Conservation (phyloP, 1,140 invertebrate genomes). For the Saccostrea cuccullata region DNA sequence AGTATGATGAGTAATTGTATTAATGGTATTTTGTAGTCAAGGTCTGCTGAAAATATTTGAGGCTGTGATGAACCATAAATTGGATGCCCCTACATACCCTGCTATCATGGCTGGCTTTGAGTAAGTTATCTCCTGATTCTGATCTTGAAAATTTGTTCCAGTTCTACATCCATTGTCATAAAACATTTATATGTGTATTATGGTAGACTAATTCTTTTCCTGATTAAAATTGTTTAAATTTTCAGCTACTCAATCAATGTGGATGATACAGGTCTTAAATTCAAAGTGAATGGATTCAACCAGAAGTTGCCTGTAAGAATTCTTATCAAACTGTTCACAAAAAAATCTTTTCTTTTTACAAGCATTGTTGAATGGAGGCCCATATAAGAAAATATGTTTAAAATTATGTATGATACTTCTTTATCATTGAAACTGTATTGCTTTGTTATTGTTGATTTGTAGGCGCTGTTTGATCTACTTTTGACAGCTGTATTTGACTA, state of each 20-base stretch:
- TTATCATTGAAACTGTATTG: no score
- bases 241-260: constrained; percentile 80
- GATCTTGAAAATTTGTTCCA: no score
- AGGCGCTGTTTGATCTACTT: constrained; percentile 58
- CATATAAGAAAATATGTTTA: no score
- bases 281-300: no score
- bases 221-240: neutral
- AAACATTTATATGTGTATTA: no score
- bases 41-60: constrained; percentile 83
- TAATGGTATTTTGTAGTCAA: constrained; percentile 77
- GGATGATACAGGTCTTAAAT: no score
- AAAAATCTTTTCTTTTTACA: no score
- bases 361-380: no score
- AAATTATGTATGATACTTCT: no score
- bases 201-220: neutral
- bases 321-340: constrained; percentile 69
- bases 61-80: constrained; percentile 81
- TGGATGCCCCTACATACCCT: constrained; percentile 88
- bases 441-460: no score
- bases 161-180: neutral
- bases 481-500: constrained; percentile 59
- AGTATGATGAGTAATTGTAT: no score
- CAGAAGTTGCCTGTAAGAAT: constrained; percentile 83
- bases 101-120: constrained; percentile 82
- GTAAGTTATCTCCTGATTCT: constrained; percentile 52